Percentiles rank a stretch among this genome's conserved stretches.
Conservation (phyloP, 2,113 vertebrate species). For the Emydocephalus ijimae region DNA sequence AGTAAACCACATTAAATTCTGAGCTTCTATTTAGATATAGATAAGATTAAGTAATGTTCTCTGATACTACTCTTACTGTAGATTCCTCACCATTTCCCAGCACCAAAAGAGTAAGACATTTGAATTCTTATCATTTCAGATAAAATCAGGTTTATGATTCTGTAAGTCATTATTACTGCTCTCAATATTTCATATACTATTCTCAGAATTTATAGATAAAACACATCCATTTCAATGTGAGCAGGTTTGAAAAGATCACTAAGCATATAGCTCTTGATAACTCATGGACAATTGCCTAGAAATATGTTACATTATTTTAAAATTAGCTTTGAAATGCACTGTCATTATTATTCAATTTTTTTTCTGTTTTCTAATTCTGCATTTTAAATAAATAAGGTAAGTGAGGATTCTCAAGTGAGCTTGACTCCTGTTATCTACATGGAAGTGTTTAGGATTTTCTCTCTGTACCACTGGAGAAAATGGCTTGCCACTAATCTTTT, state of each 20-base stretch:
- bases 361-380: not conserved
- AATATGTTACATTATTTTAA: not conserved
- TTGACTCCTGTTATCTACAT: not conserved
- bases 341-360: not conserved
- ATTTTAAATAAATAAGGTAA: not conserved
- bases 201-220: not conserved
- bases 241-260: not conserved
- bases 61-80: not conserved
- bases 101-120: not conserved
- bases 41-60: not conserved
- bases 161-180: not conserved
- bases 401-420: not conserved
- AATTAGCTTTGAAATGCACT: not conserved
- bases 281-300: not conserved
- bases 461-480: not conserved
- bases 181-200: not conserved
- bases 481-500: not conserved
- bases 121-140: not conserved
- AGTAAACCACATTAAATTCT: not conserved
- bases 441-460: not conserved
- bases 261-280: not conserved
- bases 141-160: not conserved
- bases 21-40: not conserved
- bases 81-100: not conserved
- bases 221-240: not conserved